Conservation (phyloP, 2,888 invertebrate species). For the Rhagophthalmus giganteus region DNA sequence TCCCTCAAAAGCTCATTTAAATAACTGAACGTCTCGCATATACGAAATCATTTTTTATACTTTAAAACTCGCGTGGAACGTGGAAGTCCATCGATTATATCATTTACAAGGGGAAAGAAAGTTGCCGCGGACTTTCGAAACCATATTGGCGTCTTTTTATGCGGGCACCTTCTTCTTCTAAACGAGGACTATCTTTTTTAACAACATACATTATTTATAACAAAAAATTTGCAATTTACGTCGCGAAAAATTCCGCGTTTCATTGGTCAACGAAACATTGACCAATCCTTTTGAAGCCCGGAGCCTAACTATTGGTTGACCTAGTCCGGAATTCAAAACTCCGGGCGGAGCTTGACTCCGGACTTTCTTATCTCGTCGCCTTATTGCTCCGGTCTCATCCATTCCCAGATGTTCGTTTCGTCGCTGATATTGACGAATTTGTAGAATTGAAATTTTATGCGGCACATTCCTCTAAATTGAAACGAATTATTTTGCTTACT, state of each 20-base stretch:
- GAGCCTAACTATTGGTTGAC: constrained; percentile 49
- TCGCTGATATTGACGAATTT: constrained; percentile 45
- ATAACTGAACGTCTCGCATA: no score
- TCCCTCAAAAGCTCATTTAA: no score
- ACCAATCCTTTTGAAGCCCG: constrained; percentile 51
- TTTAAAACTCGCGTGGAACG: no score
- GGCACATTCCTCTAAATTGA: constrained; percentile 16
- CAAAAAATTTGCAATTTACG: constrained; percentile 50
- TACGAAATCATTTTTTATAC: no score
- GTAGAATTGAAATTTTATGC: constrained; percentile 42
- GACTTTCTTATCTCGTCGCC: constrained; percentile 54
- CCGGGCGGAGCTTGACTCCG: constrained; percentile 49
- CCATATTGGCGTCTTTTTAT: constrained; percentile 22
- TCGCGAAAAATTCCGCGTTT: constrained; percentile 47
- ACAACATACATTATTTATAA: constrained; percentile 56
- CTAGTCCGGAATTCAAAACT: constrained; percentile 43
- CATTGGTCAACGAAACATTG: constrained; percentile 53
- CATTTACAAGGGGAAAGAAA: not conserved
- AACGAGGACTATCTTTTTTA: constrained; percentile 43
- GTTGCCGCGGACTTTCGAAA: constrained; percentile 1
- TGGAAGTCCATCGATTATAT: not conserved
- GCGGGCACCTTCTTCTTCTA: constrained; percentile 17
- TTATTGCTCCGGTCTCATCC: constrained; percentile 50
- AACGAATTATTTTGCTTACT: constrained; percentile 17
- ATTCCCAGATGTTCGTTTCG: constrained; percentile 38